phyloP scores from a whole-genome alignment of 2,888 invertebrate genomes.

The Nymphalis c-album region DNA sequence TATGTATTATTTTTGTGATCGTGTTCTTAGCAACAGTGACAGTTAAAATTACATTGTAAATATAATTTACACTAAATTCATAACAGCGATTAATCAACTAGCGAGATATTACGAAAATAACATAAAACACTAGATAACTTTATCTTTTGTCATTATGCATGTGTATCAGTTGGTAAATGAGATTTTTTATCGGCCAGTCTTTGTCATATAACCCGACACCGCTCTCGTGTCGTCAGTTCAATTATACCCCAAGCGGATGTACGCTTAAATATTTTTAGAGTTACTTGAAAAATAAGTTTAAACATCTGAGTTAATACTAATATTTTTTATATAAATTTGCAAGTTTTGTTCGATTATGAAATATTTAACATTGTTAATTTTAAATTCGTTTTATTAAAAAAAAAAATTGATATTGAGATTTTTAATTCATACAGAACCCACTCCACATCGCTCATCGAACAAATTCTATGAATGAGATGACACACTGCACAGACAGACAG shows the following conservation, averaged over 20 bases:
- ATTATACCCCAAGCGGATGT: slow-evolving; percentile 45
- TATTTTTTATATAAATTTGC: neutral
- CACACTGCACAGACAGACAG: slow-evolving; percentile 25
- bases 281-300: neutral
- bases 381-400: neutral
- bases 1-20: no score
- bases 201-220: slow-evolving; percentile 39
- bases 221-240: slow-evolving; percentile 45
- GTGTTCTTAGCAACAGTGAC: no score
- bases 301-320: neutral
- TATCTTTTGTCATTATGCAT: slow-evolving; percentile 22
- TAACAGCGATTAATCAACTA: neutral
- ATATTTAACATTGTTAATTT: neutral
- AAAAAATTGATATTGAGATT: neutral
- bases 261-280: slow-evolving; percentile 26
- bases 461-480: slow-evolving; percentile 36
- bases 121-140: slow-evolving; percentile 21
- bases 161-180: slow-evolving; percentile 29
- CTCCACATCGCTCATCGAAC: neutral
- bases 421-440: slow-evolving; percentile 11
- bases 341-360: neutral
- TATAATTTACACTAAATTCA: neutral
- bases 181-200: slow-evolving; percentile 24
- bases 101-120: slow-evolving; percentile 8
- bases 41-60: neutral